Conservation (phyloP, 2,888 invertebrate genomes). For the Leptopilina drosophilae region DNA sequence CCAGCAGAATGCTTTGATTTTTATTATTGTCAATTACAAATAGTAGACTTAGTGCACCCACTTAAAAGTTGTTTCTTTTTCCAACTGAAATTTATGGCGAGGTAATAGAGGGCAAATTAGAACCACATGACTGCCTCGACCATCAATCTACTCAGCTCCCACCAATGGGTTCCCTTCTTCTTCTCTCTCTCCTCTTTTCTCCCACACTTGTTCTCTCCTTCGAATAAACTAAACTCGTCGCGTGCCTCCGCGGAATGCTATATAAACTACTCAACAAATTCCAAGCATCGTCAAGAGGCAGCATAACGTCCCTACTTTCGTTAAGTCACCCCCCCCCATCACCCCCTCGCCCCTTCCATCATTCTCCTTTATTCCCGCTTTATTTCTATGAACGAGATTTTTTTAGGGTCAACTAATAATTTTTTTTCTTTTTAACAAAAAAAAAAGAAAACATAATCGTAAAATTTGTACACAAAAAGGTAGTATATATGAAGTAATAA, state of each 20-base stretch:
- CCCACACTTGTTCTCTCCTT: slow-evolving; percentile 42
- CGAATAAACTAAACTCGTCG: slow-evolving; percentile 62
- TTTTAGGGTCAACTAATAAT: neutral
- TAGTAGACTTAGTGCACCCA: slow-evolving; percentile 42
- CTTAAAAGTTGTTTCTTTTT: slow-evolving; percentile 62
- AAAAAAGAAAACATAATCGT: too few relatives aligned
- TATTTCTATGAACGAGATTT: neutral
- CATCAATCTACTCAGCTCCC: slow-evolving; percentile 63
- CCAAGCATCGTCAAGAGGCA: slow-evolving; percentile 43
- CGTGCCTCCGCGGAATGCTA: slow-evolving; percentile 48
- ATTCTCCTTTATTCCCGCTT: slow-evolving; percentile 45
- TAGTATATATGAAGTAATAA: too few relatives aligned
- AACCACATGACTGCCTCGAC: slow-evolving; percentile 66
- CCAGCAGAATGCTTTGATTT: neutral
- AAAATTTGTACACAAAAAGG: neutral
- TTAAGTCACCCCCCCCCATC: slow-evolving; percentile 38
- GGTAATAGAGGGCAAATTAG: slow-evolving; percentile 70
- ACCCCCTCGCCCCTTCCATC: slow-evolving; percentile 49
- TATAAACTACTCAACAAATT: slow-evolving; percentile 47
- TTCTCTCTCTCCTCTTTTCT: slow-evolving; percentile 26
- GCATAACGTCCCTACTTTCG: slow-evolving; percentile 53
- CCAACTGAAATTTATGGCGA: slow-evolving; percentile 64
- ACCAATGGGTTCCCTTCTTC: slow-evolving; percentile 39
- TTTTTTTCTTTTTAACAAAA: neutral
- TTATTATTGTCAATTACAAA: slow-evolving; percentile 1